A percentile compares a stretch with the other conserved stretches of the same genome.
These are phyloP conservation scores for Siphamia tubifer DNA, from an alignment of 2,113 vertebrate species.

Conservation along the genomic window DNA sequence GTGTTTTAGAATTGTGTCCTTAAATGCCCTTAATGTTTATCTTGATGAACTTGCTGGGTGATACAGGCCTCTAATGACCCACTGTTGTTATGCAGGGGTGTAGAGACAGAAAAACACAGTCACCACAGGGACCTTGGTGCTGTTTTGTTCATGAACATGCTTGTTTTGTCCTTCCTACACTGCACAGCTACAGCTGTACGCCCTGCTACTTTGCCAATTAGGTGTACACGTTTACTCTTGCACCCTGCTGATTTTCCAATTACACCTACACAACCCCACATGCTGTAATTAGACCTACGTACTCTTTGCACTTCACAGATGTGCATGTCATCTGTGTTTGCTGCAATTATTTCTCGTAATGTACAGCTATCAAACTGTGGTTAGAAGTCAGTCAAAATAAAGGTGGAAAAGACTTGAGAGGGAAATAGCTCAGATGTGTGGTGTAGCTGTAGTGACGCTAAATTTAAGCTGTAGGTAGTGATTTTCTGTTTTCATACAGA, in stretches of 20 bases:
- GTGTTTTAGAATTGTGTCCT: no score
- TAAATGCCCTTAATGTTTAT: no score
- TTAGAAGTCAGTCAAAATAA: neutral
- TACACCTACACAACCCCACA: conserved; percentile 43
- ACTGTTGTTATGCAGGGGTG: neutral
- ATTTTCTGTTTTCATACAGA: neutral
- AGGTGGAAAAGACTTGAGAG: neutral
- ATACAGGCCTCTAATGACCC: no score
- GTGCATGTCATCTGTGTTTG: neutral
- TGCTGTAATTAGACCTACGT: conserved; percentile 26
- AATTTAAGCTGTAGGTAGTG: neutral
- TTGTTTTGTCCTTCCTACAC: conserved; percentile 15
- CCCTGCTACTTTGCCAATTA: conserved; percentile 59
- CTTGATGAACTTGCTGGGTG: no score
- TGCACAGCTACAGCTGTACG: conserved; percentile 39
- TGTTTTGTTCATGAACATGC: conserved; percentile 21
- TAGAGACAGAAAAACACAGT: neutral
- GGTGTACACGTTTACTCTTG: conserved; percentile 22
- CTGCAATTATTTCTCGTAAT: neutral
- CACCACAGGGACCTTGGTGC: neutral
- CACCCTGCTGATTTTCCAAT: conserved; percentile 59
- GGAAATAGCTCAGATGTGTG: neutral
- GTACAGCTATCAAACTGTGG: neutral
- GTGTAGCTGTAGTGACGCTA: neutral
- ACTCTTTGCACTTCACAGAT: conserved; percentile 18